Evolutionary conservation across 1,140 invertebrate species (phyloP).

Genomic region (Brachionus plicatilis): DNA sequence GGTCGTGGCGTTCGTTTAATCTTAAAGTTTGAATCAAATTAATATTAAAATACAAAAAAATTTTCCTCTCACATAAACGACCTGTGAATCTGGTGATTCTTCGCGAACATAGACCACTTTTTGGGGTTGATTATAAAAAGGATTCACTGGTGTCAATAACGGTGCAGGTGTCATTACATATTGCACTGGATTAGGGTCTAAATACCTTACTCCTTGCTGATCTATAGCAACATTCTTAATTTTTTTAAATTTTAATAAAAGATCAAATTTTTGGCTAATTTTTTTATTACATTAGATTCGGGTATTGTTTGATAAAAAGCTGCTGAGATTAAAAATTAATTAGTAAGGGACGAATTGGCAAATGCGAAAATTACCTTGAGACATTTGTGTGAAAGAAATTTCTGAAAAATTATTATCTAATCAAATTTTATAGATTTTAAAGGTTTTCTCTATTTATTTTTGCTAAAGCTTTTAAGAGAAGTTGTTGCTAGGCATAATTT

Average conservation of each 20-base stretch:
- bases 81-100: neutral
- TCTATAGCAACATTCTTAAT: neutral
- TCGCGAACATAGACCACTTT: constrained; percentile 11
- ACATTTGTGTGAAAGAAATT: neutral
- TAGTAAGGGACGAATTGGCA: neutral
- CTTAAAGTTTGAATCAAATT: neutral
- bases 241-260: neutral
- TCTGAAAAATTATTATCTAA: neutral
- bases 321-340: neutral
- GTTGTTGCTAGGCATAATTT: neutral
- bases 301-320: constrained; percentile 33
- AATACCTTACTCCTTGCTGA: neutral
- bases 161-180: neutral
- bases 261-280: neutral
- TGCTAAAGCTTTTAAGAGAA: neutral
- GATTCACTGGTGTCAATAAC: neutral
- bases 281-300: neutral
- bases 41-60: neutral
- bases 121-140: neutral
- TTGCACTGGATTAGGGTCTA: neutral
- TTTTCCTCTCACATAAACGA: neutral
- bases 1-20: neutral
- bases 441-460: neutral
- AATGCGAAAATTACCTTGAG: neutral
- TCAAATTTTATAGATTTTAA: neutral